Evolutionary conservation across 2,888 invertebrate species (phyloP).

Genomic region (Ischnus inquisitorius): DNA sequence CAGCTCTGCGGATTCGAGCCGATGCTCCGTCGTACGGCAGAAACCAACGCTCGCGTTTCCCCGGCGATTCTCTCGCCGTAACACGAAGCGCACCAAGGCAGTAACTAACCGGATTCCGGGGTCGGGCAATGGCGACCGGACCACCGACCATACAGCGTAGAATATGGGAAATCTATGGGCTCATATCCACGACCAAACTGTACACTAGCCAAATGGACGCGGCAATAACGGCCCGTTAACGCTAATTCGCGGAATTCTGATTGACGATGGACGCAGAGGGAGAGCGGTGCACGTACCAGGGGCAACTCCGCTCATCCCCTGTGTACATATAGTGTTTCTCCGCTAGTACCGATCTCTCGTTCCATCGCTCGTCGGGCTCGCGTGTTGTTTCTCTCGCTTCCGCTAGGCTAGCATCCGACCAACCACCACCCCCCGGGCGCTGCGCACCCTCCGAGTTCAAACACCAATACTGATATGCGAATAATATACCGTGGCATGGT

Average conservation of each 20-base stretch:
- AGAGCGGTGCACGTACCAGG: constrained; percentile 66
- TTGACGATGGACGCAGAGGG: constrained; percentile 83
- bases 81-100: constrained; percentile 76
- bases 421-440: constrained; percentile 30
- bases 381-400: constrained; percentile 59
- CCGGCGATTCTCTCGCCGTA: constrained; percentile 72
- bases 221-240: constrained; percentile 86
- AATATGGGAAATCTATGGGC: constrained; percentile 85
- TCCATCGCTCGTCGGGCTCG: constrained; percentile 38
- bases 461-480: constrained; percentile 49
- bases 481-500: constrained; percentile 13
- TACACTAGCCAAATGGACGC: constrained; percentile 85
- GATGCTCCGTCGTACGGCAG: constrained; percentile 48
- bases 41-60: constrained; percentile 41
- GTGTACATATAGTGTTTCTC: constrained; percentile 43
- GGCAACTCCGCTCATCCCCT: constrained; percentile 59
- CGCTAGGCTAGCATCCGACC: constrained; percentile 32
- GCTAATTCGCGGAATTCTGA: constrained; percentile 86
- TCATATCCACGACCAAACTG: constrained; percentile 84
- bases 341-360: constrained; percentile 57
- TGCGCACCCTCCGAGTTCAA: constrained; percentile 52
- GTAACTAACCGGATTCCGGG: constrained; percentile 85
- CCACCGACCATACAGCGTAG: constrained; percentile 80
- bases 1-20: constrained; percentile 50
- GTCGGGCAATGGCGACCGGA: constrained; percentile 79